Conservation (phyloP, 2,797 vertebrate species). For the Gadopsis marmoratus region DNA sequence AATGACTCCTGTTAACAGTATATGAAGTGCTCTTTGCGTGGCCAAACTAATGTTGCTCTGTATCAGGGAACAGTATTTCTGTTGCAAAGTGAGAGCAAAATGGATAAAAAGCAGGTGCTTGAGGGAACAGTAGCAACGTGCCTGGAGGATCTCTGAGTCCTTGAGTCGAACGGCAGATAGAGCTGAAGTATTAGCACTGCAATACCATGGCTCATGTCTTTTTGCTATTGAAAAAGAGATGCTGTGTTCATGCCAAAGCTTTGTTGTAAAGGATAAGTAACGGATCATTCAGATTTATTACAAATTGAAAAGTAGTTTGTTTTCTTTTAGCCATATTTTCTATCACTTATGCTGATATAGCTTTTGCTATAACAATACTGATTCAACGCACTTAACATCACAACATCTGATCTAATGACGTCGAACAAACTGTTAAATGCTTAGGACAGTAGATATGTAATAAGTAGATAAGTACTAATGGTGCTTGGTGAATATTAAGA, state of each 20-base stretch:
- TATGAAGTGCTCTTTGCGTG: slow-evolving; percentile 5
- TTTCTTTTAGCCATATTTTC: not conserved
- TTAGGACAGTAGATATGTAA: too few relatives aligned
- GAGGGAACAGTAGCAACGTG: slow-evolving; percentile 27
- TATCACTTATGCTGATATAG: not conserved
- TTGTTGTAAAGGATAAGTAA: not conserved
- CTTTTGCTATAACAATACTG: too few relatives aligned
- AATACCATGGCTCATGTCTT: not conserved
- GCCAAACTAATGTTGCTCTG: slow-evolving; percentile 13
- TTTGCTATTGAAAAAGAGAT: not conserved
- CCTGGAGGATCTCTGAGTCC: slow-evolving; percentile 30
- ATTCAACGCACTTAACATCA: too few relatives aligned
- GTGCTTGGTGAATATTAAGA: too few relatives aligned
- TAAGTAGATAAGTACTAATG: too few relatives aligned
- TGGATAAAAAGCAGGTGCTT: slow-evolving; percentile 44
- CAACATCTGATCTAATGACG: too few relatives aligned
- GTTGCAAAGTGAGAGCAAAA: slow-evolving; percentile 24
- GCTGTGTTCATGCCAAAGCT: not conserved
- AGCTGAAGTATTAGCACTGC: slow-evolving; percentile 6
- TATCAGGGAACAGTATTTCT: slow-evolving; percentile 2
- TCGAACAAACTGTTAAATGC: too few relatives aligned
- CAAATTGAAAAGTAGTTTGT: not conserved
- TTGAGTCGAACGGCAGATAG: slow-evolving; percentile 30
- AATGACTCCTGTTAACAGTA: slow-evolving; percentile 34
- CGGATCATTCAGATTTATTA: not conserved